Evolutionary conservation across 2,888 invertebrate genomes (phyloP).

Genomic region (Thymelicus lineola): DNA sequence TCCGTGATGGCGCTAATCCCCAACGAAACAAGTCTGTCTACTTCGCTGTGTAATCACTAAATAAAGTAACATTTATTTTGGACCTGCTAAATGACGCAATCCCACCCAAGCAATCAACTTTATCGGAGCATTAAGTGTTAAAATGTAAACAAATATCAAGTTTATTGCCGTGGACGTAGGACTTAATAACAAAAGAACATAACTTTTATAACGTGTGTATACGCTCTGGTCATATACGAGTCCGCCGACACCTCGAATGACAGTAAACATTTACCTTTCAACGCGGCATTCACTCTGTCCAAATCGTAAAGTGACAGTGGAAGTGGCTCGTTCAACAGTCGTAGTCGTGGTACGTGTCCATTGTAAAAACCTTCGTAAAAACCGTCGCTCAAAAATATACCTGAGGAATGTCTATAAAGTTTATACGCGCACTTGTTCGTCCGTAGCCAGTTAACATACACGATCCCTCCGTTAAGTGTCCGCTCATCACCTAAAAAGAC

Average conservation of each 20-base stretch:
- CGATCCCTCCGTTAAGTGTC: slow-evolving; percentile 77
- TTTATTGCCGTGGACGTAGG: slow-evolving; percentile 26
- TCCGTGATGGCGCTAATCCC: slow-evolving; percentile 39
- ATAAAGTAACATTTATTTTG: slow-evolving; percentile 33
- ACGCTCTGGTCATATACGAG: slow-evolving; percentile 53
- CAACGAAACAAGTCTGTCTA: slow-evolving; percentile 38
- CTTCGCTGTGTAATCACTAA: slow-evolving; percentile 37
- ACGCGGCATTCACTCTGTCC: slow-evolving; percentile 81
- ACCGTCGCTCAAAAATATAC: slow-evolving; percentile 80
- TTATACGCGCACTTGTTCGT: slow-evolving; percentile 79
- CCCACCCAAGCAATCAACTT: slow-evolving; percentile 33
- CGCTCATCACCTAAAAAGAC: slow-evolving; percentile 72
- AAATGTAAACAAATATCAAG: slow-evolving; percentile 35
- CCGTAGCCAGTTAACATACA: slow-evolving; percentile 77
- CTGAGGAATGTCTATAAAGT: slow-evolving; percentile 79
- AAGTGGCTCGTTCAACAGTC: slow-evolving; percentile 79
- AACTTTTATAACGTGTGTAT: slow-evolving; percentile 62
- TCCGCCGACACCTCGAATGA: slow-evolving; percentile 57
- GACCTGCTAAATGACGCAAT: slow-evolving; percentile 30
- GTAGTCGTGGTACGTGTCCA: slow-evolving; percentile 67
- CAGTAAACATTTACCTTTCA: slow-evolving; percentile 82
- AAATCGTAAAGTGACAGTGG: slow-evolving; percentile 80
- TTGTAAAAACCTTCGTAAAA: slow-evolving; percentile 64
- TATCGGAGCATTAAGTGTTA: slow-evolving; percentile 32
- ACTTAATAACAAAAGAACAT: slow-evolving; percentile 57